A percentile compares a stretch with the other conserved stretches of the same genome.
Evolutionary conservation across 1,140 invertebrate species (phyloP).

Genomic region (Cotesia typhae): DNA sequence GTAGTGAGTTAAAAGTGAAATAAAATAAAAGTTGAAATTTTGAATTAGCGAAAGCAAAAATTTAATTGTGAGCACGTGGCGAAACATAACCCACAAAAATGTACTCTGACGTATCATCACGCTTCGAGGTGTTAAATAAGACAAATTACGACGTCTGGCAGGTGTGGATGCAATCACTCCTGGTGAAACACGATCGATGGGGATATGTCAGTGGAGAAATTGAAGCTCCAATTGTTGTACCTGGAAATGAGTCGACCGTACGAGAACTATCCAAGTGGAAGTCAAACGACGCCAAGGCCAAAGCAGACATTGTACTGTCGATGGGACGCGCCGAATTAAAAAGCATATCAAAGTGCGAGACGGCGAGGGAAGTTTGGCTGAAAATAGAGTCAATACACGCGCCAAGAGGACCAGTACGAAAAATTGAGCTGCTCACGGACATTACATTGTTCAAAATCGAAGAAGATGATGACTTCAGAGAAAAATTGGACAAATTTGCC

Average conservation of each 20-base stretch:
- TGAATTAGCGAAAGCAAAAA: too few species aligned
- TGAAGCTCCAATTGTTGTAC: background rate
- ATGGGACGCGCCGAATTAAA: background rate
- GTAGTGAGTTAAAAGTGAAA: too few species aligned
- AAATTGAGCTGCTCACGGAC: background rate
- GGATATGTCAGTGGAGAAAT: conserved; percentile 7
- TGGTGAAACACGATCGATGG: conserved; percentile 18
- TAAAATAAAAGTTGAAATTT: too few species aligned
- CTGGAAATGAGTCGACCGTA: background rate
- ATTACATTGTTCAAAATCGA: background rate
- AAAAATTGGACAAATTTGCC: conserved; percentile 29
- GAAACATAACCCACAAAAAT: too few species aligned
- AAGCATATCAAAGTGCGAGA: background rate
- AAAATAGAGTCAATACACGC: conserved; percentile 1
- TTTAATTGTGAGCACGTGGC: too few species aligned
- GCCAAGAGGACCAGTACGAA: background rate
- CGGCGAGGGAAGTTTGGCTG: background rate
- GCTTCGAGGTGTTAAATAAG: too few species aligned
- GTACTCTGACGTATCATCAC: too few species aligned
- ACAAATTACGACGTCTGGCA: conserved; percentile 9
- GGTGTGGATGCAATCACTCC: conserved; percentile 11
- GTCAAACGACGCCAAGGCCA: background rate
- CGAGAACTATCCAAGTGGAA: background rate
- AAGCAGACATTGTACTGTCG: conserved; percentile 13
- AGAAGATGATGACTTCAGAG: background rate